These are phyloP conservation scores for Oligia fasciuncula DNA, from an alignment of 2,888 invertebrate species.

Conservation along the genomic window DNA sequence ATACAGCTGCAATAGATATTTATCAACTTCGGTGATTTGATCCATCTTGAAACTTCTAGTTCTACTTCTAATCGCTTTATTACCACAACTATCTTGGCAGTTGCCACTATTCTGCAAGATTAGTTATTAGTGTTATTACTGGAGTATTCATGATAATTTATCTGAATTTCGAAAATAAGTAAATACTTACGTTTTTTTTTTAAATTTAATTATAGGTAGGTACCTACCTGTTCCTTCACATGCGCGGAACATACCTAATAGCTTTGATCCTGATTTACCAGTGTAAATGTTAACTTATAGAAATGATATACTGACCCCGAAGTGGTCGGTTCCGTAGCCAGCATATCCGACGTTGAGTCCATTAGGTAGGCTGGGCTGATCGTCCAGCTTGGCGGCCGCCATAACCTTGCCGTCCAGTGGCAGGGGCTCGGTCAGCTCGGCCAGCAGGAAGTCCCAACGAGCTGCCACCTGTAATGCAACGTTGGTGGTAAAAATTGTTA, in stretches of 20 bases:
- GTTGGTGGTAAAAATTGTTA: conserved; percentile 6
- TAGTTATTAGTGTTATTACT: not conserved
- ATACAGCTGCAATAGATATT: conserved; percentile 11
- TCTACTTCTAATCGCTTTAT: not conserved
- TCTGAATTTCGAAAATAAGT: not conserved
- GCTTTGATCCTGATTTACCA: not conserved
- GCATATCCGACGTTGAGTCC: conserved; percentile 79
- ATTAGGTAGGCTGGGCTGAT: conserved; percentile 61
- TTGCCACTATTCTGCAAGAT: not conserved
- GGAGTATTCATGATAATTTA: not conserved
- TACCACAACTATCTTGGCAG: not conserved
- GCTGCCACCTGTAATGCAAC: conserved; percentile 79
- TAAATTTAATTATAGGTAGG: not conserved
- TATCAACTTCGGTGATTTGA: conserved; percentile 16
- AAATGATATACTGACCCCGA: conserved; percentile 76
- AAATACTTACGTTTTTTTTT: not conserved
- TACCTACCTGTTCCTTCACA: not conserved
- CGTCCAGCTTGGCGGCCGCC: conserved; percentile 77
- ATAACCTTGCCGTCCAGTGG: conserved; percentile 78
- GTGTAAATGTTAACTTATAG: not conserved
- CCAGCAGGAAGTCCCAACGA: conserved; percentile 84
- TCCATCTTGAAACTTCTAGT: not conserved
- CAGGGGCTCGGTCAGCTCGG: conserved; percentile 80
- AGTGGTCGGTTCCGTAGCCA: conserved; percentile 83
- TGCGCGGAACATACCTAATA: not conserved